These are phyloP conservation scores for Labrus mixtus DNA, from an alignment of 2,113 vertebrate genomes.

Conservation along the genomic window DNA sequence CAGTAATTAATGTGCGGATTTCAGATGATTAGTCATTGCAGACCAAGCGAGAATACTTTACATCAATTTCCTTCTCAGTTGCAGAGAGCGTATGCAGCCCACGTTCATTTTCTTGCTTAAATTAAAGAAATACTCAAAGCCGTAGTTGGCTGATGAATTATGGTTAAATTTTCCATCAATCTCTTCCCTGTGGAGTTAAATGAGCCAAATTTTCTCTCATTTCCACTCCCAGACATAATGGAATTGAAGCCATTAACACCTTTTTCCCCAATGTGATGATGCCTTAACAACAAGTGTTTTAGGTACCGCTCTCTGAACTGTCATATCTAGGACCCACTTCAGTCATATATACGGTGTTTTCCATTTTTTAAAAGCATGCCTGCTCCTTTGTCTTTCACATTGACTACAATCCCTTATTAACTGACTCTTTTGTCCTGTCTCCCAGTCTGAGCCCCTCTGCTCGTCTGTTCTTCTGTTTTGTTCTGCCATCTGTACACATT, in stretches of 20 bases:
- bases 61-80: conserved; percentile 38
- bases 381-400: conserved; percentile 36
- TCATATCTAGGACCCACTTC: conserved; percentile 28
- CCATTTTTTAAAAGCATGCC: neutral
- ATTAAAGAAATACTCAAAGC: conserved; percentile 40
- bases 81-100: conserved; percentile 38
- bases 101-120: conserved; percentile 42
- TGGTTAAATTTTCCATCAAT: conserved; percentile 27
- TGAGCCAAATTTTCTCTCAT: conserved; percentile 19
- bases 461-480: conserved; percentile 47
- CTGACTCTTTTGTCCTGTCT: conserved; percentile 57
- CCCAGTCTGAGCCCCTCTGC: conserved; percentile 29
- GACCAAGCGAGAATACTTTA: conserved; percentile 22
- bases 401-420: conserved; percentile 52
- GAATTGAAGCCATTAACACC: conserved; percentile 29
- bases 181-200: conserved; percentile 23
- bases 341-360: conserved; percentile 2
- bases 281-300: conserved; percentile 46
- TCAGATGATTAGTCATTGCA: conserved; percentile 36
- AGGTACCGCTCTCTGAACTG: conserved; percentile 49
- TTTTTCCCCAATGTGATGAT: conserved; percentile 24
- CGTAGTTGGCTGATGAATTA: conserved; percentile 41
- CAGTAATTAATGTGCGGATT: conserved; percentile 48
- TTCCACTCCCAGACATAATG: conserved; percentile 7
- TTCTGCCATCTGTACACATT: conserved; percentile 60